Conservation (phyloP, 2,888 invertebrate species). For the Diplazon laetatorius region DNA sequence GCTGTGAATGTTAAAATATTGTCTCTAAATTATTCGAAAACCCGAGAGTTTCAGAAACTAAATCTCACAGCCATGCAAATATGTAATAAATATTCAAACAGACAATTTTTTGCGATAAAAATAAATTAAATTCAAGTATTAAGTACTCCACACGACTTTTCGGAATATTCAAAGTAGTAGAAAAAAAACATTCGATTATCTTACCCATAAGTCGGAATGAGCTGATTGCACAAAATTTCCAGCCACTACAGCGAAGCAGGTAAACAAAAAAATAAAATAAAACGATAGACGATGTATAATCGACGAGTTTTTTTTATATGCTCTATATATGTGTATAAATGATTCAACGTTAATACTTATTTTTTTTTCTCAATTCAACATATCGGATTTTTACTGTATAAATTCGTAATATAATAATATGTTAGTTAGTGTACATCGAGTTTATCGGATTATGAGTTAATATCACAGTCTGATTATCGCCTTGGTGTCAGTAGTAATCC, state of each 20-base stretch:
- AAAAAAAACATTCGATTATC: too few species aligned
- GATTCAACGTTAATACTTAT: slow-evolving; percentile 75
- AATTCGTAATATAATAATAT: slow-evolving; percentile 75
- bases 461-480: slow-evolving; percentile 78
- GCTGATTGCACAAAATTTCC: not conserved
- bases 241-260: slow-evolving; percentile 2
- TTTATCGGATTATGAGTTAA: slow-evolving; percentile 75
- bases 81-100: not conserved
- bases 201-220: too few species aligned
- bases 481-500: slow-evolving; percentile 83
- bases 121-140: too few species aligned
- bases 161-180: not conserved
- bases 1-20: too few species aligned
- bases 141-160: too few species aligned
- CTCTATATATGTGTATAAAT: slow-evolving; percentile 70
- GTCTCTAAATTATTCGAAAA: not conserved
- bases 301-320: slow-evolving; percentile 30
- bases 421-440: slow-evolving; percentile 65
- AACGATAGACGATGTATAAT: slow-evolving; percentile 6
- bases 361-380: slow-evolving; percentile 76
- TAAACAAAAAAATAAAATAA: not conserved
- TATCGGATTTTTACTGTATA: slow-evolving; percentile 75
- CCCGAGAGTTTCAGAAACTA: too few species aligned
- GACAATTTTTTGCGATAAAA: not conserved
- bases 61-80: not conserved